Evolutionary conservation across 2,888 invertebrate genomes (phyloP).

Genomic region (Ophioninae sp.): DNA sequence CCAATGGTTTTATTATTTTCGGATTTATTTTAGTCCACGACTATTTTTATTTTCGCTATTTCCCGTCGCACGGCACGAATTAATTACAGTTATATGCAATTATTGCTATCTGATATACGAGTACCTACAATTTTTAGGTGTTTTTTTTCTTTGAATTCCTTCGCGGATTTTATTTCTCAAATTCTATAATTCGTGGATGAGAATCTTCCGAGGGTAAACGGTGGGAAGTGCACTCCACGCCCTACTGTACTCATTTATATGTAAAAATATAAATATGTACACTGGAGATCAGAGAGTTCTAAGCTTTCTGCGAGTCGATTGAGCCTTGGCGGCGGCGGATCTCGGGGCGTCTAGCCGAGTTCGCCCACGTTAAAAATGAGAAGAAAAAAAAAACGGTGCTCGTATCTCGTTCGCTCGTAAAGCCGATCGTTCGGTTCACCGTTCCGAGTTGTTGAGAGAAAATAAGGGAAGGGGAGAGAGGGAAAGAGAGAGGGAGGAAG

Average conservation of each 20-base stretch:
- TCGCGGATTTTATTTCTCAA: neutral
- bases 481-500: neutral
- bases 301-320: slow-evolving; percentile 63
- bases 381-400: slow-evolving; percentile 28
- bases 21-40: neutral
- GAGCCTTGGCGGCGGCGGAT: slow-evolving; percentile 37
- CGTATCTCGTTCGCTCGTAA: slow-evolving; percentile 33
- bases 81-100: neutral
- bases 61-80: neutral
- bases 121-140: neutral
- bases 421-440: slow-evolving; percentile 34
- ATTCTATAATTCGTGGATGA: neutral
- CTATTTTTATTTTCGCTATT: neutral
- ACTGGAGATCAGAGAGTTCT: slow-evolving; percentile 21
- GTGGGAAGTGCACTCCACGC: slow-evolving; percentile 46
- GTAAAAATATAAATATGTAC: neutral
- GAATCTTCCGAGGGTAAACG: neutral
- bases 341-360: slow-evolving; percentile 67
- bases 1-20: neutral
- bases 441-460: neutral
- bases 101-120: neutral
- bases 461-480: neutral
- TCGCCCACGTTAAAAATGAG: slow-evolving; percentile 67
- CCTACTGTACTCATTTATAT: slow-evolving; percentile 13
- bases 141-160: neutral